These are phyloP conservation scores for Drosophila tripunctata DNA, from an alignment of 2,888 invertebrate species.

Conservation along the genomic window DNA sequence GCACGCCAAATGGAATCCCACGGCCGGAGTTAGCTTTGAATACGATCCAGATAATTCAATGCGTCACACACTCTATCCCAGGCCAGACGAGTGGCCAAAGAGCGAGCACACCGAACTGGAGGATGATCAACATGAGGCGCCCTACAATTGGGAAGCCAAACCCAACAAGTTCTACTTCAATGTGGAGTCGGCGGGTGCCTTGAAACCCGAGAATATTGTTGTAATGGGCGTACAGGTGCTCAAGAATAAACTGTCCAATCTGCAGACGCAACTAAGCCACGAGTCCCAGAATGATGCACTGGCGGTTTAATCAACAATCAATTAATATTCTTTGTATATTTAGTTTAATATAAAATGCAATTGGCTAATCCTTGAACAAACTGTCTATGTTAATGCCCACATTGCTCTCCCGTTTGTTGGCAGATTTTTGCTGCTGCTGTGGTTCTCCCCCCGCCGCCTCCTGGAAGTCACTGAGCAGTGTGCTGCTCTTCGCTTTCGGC, in stretches of 20 bases:
- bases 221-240: conserved; percentile 96
- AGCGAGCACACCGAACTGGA: conserved; percentile 98
- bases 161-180: conserved; percentile 99
- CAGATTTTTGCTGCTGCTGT: not conserved
- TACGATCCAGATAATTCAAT: conserved; percentile 99
- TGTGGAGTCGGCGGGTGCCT: conserved; percentile 97
- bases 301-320: conserved; percentile 84
- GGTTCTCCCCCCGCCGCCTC: conserved; percentile 59
- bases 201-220: conserved; percentile 98
- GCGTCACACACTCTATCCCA: conserved; percentile 97
- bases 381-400: conserved; percentile 70
- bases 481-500: conserved; percentile 24
- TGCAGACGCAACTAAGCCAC: conserved; percentile 96
- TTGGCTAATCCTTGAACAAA: conserved; percentile 67
- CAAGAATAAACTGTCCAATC: conserved; percentile 97
- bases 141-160: conserved; percentile 96
- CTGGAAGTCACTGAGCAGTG: conserved; percentile 63
- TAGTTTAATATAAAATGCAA: conserved; percentile 30
- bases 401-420: conserved; percentile 41
- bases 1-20: conserved; percentile 99
- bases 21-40: conserved; percentile 98
- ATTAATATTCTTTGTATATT: conserved; percentile 49
- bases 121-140: conserved; percentile 96
- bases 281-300: conserved; percentile 94
- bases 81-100: conserved; percentile 99